Conservation (phyloP, 1,140 invertebrate genomes). For the Latrodectus geometricus region DNA sequence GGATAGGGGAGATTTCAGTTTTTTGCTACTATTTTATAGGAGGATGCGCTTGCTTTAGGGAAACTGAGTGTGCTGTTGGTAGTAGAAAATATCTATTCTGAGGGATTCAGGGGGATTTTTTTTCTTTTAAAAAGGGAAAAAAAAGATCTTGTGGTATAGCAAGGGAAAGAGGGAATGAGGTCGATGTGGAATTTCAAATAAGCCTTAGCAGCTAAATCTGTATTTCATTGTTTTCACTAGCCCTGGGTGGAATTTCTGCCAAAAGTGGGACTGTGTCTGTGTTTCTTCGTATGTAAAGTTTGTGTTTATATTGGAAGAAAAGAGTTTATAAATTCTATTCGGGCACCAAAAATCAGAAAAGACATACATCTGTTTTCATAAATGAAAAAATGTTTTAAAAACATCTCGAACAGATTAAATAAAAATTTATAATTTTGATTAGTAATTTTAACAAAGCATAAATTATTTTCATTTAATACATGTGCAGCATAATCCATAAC, state of each 20-base stretch:
- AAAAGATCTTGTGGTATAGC: not conserved
- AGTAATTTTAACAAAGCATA: too few species aligned
- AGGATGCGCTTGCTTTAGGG: slow-evolving; percentile 21
- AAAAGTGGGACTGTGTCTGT: not conserved
- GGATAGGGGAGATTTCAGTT: slow-evolving; percentile 41
- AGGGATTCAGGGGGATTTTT: slow-evolving; percentile 7
- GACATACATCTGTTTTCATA: too few species aligned
- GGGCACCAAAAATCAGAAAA: too few species aligned
- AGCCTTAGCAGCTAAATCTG: slow-evolving; percentile 30
- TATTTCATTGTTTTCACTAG: slow-evolving; percentile 46
- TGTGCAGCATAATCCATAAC: too few species aligned
- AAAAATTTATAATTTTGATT: too few species aligned
- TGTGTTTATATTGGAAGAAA: too few species aligned
- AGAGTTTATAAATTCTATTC: too few species aligned
- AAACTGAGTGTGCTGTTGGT: slow-evolving; percentile 1
- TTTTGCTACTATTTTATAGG: slow-evolving; percentile 45
- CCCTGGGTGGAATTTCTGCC: not conserved
- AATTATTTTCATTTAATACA: too few species aligned
- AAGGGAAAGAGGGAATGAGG: not conserved
- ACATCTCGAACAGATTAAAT: too few species aligned
- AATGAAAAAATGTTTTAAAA: too few species aligned
- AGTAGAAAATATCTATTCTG: slow-evolving; percentile 52
- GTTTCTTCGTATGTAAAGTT: too few species aligned
- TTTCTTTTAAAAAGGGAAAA: not conserved
- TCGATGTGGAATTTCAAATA: slow-evolving; percentile 49